Evolutionary conservation across 2,113 vertebrate genomes (phyloP).

Genomic region (Alosa alosa): DNA sequence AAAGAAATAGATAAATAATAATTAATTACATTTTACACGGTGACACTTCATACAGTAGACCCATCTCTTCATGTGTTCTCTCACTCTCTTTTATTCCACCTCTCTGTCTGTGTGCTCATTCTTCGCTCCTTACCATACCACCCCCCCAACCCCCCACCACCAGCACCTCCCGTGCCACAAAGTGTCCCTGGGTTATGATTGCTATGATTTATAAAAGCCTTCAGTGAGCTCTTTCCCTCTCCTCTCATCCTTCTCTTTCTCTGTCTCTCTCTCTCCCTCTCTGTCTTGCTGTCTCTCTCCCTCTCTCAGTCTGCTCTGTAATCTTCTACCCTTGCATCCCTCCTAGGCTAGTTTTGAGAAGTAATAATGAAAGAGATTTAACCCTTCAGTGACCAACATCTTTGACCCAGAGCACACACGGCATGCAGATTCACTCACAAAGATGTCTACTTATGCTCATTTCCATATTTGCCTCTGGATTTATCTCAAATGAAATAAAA

Average conservation of each 20-base stretch:
- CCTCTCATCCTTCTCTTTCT: constrained; percentile 21
- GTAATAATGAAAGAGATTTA: constrained; percentile 61
- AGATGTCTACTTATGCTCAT: neutral
- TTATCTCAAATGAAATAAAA: neutral
- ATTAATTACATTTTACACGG: neutral
- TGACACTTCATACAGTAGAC: neutral
- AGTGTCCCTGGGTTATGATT: constrained; percentile 53
- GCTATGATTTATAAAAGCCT: constrained; percentile 57
- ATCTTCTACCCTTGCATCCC: constrained; percentile 56
- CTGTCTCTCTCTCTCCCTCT: constrained; percentile 40
- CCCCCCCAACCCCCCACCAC: neutral
- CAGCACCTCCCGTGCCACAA: constrained; percentile 37
- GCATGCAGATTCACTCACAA: neutral
- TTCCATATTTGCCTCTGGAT: neutral
- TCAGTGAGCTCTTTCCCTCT: constrained; percentile 45
- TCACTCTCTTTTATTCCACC: constrained; percentile 14
- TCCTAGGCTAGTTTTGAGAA: constrained; percentile 48
- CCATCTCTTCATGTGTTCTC: neutral
- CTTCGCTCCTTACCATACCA: neutral
- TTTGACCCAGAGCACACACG: constrained; percentile 43
- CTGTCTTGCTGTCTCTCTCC: constrained; percentile 44
- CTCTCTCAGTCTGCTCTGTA: constrained; percentile 48
- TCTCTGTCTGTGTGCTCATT: neutral
- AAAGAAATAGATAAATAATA: neutral
- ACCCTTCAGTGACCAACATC: constrained; percentile 47